Base-by-base conservation (phyloP, 2,797 vertebrate genomes). In the Sylvia borin region DNA sequence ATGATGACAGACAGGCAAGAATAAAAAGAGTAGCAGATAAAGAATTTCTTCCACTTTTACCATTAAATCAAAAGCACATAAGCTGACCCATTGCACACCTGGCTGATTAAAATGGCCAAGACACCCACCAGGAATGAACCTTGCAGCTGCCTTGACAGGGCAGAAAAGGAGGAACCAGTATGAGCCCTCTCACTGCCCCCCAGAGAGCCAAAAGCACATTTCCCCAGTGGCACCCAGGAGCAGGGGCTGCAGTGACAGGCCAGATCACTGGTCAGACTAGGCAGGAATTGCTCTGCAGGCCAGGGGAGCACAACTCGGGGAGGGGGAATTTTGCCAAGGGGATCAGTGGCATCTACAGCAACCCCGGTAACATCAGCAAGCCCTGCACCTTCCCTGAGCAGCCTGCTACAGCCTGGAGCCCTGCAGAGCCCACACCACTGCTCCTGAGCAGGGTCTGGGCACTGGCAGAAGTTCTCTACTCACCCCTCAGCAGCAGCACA, bases 361-460 rank as follows among this genome's bases (percentile, higher is more conserved):
- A 8, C 32, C 21, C 36, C 0, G 0, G 11, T 15, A 43, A 38
- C 7, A 6, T 6, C 61, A 78, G 48, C 38, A 36, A 11, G 11
- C 26, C 29, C 32, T 42, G 43, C 16, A 26, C 36, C 40, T 60
- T 43, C 43, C 42, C 57, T n/a, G 61, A 73, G 77, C 31, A 64
- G 40, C 34, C 61, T 43, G 12, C 17, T 14, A 4, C 54, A 88
- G 26, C 61, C 29, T 14, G 47, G 24, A 81, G 50, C 74, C 20
- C 85, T 73, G 75, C 66, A 58, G 60, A 82, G 73, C 21, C 74
- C 62, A 25, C 10, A 7, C 1, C 10, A 1, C 55, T 72, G 38
- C 54, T 67, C 19, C 67, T 58, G 77, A 7, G 6, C 9, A 61
- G 31, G 27, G 6, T n/a, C 55, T 36, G 48, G 15, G 24, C 2